Evolutionary conservation across 2,888 invertebrate species (phyloP), one percentile per base, ranked within the genome.

Genomic region (Oscheius sp.): DNA sequence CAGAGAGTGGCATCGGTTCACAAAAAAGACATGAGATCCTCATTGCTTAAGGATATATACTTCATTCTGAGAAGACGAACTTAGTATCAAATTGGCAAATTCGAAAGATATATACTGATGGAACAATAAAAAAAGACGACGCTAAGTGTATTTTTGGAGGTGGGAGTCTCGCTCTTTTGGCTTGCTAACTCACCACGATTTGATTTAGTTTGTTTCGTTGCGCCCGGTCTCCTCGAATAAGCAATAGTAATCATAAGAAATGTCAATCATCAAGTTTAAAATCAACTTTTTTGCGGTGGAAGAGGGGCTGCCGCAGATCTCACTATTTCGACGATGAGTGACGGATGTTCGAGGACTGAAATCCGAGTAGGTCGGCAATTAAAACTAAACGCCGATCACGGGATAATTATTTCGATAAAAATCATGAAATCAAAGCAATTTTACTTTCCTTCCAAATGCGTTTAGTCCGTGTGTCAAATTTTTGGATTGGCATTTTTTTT

Each of bases 341-440:
- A 59, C 59, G 59, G 59, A 59, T 59, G 59, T 54, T 54, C 57
- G 57, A 41, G 59, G 44, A 26, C 44, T 59, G 59, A 59, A 59
- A 59, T 44, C 59, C 30, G 59, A 59, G 59, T 44, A 28, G 59
- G 12, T 30, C 41, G 59, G 59, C 59, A 59, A 59, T 59, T 59
- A 44, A 26, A 30, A 59, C 59, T 59, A 59, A 59, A 44, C 59
- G 44, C 24, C 44, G 44, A 59, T 59, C 59, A n/a, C 26, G 26
- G 54, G 17, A 20, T 36, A 47, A 47, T 47, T 24, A 9, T 20
- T n/a, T n/a, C n/a, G n/a, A n/a, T n/a, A n/a, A n/a, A n/a, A n/a
- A n/a, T n/a, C n/a, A n/a, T n/a, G n/a, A n/a, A n/a, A n/a, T n/a
- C n/a, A n/a, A n/a, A n/a, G n/a, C n/a, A n/a, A n/a, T n/a, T n/a